These are phyloP conservation scores for Leptothorax acervorum DNA, from an alignment of 2,888 invertebrate species.

Conservation along the genomic window DNA sequence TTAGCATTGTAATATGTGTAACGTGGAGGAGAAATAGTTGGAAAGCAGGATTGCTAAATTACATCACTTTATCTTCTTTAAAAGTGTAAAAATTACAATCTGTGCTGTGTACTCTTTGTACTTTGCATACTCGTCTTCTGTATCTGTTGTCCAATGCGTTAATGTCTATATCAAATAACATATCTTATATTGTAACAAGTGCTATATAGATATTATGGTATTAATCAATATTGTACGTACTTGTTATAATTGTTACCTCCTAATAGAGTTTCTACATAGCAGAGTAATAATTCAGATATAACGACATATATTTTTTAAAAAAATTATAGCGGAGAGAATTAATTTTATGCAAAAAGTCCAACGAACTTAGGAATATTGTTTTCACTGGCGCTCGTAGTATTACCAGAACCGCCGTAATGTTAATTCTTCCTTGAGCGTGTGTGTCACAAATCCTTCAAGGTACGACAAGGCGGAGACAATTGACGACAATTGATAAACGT, in stretches of 20 bases:
- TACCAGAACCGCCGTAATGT: slow-evolving; percentile 47
- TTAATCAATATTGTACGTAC: slow-evolving; percentile 20
- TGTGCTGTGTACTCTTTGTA: slow-evolving; percentile 3
- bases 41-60: background rate
- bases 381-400: slow-evolving; percentile 53
- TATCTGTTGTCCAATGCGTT: slow-evolving; percentile 20
- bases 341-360: slow-evolving; percentile 12
- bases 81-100: slow-evolving; percentile 20
- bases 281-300: slow-evolving; percentile 9
- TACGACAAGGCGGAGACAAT: slow-evolving; percentile 47
- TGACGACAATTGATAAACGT: slow-evolving; percentile 51
- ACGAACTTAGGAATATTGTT: background rate
- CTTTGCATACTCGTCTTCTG: slow-evolving; percentile 10
- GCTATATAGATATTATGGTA: background rate
- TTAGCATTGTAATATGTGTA: slow-evolving; percentile 5
- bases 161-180: slow-evolving; percentile 25
- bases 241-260: slow-evolving; percentile 32
- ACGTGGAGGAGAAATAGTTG: background rate
- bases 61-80: slow-evolving; percentile 9
- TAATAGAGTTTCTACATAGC: slow-evolving; percentile 4
- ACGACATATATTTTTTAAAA: slow-evolving; percentile 1
- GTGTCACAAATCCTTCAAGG: slow-evolving; percentile 44
- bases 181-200: slow-evolving; percentile 28
- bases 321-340: slow-evolving; percentile 7
- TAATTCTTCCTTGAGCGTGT: slow-evolving; percentile 34